Base-by-base conservation (phyloP, 2,113 vertebrate genomes). In the Cyprinodon tularosa region DNA sequence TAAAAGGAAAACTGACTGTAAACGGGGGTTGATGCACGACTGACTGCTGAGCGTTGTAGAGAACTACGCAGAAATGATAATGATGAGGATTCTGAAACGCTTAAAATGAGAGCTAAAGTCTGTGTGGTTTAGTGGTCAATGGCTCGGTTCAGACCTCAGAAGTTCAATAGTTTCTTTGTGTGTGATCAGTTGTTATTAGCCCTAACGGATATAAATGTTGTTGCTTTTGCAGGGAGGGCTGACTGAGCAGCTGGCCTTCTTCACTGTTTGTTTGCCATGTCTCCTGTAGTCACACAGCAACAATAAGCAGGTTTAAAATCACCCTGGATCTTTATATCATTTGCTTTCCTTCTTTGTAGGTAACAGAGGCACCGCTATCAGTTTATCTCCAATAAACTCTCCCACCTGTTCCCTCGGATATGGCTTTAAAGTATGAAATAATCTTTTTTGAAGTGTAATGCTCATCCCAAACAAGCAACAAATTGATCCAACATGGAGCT, bases 81-180 rank as follows among this genome's bases (percentile, higher is more conserved):
- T 72, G 74, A 29, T 29, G 29, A 77, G 68, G 72, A 71, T 82
- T 77, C 81, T 81, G 73, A 80, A 45, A 77, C 79, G 62, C 67
- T 84, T 74, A 75, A 66, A 63, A 61, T 84, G 77, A 75, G 67
- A 64, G 72, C 85, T 80, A 78, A 71, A 84, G 72, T 85, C 86
- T 57, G 76, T 84, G 82, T 88, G 74, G 76, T 86, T 87, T 92
- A 88, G 89, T 75, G 76, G 70, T 83, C 62, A 79, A 86, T 83
- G 88, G 80, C 77, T 88, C 84, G 70, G 78, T 85, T 90, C 84
- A 85, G 86, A 82, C 90, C 87, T 88, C 80, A 91, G 83, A 84
- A 68, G 81, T 88, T 77, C 78, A 87, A 74, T 86, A 87, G 83
- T 82, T 78, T 72, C 70, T 66, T 63, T 66, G 71, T 75, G 78